Percentiles rank a stretch among this genome's conserved stretches.
These are phyloP conservation scores for Sesia apiformis DNA, from an alignment of 2,888 invertebrate genomes.

Conservation along the genomic window DNA sequence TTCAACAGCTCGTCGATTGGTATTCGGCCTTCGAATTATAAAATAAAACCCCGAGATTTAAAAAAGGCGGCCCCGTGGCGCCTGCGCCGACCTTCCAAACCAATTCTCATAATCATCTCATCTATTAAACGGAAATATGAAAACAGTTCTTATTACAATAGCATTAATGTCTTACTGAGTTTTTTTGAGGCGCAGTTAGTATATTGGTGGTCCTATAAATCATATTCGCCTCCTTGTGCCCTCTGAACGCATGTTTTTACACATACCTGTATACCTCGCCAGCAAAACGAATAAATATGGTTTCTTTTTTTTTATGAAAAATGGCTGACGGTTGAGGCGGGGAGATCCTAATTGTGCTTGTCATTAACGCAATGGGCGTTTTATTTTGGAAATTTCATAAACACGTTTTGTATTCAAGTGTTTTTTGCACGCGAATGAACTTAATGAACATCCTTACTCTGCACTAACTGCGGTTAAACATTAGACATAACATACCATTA, in stretches of 20 bases:
- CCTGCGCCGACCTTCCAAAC: conserved; percentile 34
- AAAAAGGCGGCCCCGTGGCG: conserved; percentile 62
- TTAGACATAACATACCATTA: too few species aligned
- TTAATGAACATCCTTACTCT: too few species aligned
- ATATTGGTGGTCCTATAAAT: conserved; percentile 41
- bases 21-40: conserved; percentile 59
- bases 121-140: not conserved
- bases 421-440: conserved; percentile 1
- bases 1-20: conserved; percentile 25
- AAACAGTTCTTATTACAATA: not conserved
- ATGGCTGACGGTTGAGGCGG: conserved; percentile 34
- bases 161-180: not conserved
- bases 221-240: conserved; percentile 55
- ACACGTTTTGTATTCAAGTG: not conserved
- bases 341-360: conserved; percentile 31
- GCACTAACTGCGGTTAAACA: too few species aligned
- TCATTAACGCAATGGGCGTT: conserved; percentile 13
- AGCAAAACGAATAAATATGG: conserved; percentile 50
- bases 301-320: conserved; percentile 26
- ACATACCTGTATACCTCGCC: conserved; percentile 40
- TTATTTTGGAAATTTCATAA: conserved; percentile 3
- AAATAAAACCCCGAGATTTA: conserved; percentile 50
- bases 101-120: conserved; percentile 1
- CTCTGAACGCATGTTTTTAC: conserved; percentile 61
- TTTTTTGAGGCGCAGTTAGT: not conserved